phyloP scores from a whole-genome alignment of 2,888 invertebrate genomes.

The Thyatira batis region DNA sequence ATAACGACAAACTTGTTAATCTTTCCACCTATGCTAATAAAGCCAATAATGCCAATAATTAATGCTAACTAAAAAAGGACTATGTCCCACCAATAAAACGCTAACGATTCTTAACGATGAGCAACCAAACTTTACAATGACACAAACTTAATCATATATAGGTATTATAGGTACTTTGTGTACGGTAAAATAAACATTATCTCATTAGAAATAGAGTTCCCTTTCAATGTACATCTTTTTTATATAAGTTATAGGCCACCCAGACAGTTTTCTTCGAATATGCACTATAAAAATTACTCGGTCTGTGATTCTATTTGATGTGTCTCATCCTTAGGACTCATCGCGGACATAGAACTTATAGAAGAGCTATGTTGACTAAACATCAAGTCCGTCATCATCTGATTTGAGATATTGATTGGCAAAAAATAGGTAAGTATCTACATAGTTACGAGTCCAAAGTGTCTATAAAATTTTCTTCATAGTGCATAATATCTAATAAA shows the following conservation, averaged over 20 bases:
- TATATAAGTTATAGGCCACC: constrained; percentile 52
- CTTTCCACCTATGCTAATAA: background rate
- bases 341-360: no score
- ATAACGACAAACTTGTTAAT: background rate
- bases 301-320: constrained; percentile 13
- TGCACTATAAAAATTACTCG: constrained; percentile 55
- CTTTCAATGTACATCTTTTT: constrained; percentile 6
- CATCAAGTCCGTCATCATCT: no score
- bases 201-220: background rate
- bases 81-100: constrained; percentile 4
- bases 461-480: no score
- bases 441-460: no score
- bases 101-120: constrained; percentile 2
- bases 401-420: no score
- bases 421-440: no score
- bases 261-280: constrained; percentile 58
- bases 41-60: background rate
- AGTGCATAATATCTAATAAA: no score
- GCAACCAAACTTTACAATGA: constrained; percentile 1
- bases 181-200: background rate
- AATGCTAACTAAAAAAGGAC: background rate
- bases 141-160: constrained; percentile 1
- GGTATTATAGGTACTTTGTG: background rate
- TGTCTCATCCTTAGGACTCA: no score
- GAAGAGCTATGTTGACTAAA: no score